Evolutionary conservation across 30 jellyfish, hydroid and myxozoan genomes (phyloP), one percentile per base, ranked within the genome.

Genomic region (Aurelia coerulea): DNA sequence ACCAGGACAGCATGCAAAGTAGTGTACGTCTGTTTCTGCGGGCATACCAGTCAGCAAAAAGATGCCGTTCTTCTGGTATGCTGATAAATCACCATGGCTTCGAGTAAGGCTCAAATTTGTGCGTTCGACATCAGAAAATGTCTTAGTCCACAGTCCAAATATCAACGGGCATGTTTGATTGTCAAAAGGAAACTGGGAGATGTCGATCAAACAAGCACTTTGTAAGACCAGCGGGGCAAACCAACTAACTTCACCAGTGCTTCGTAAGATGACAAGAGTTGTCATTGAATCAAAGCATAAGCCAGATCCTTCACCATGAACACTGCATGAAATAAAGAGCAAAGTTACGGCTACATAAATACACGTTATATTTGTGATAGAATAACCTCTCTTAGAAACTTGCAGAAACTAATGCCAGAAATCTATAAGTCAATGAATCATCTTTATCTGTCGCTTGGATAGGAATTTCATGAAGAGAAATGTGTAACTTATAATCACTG

Each of bases 1-100:
- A n/a, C 81, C 84, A n/a, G 86, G 86, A 60, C 95, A 85, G 69
- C 95, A 85, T 13, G 77, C 19, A 64, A 49, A 85, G 54, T 74
- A 85, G 1, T 8, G 11, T 10, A 64, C 68, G 29, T 46, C 68
- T 34, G 62, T 18, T 9, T 29, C 12, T 64, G 84, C 95, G 14
- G 95, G 89, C 84, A 85, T 85, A 5, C 89, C 86, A 51, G 65
- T 31, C 80, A 85, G 70, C 62, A 46, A 41, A 64, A 75, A 85
- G 12, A 71, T 76, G 7, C 95, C 95, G 37, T 85, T 85, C 19
- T 23, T 74, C 52, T n/a, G 54, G 53, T 71, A 85, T 18, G 11
- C 29, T 10, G 69, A 50, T 35, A 71, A 16, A 59, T 85, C 95
- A 6, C 89, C 95, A 9, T 52, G 14, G n/a, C 56, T 51, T 39